A percentile compares a stretch with the other conserved stretches of the same genome.
phyloP scores from a whole-genome alignment of 2,113 vertebrate genomes.

The Pipra filicauda region DNA sequence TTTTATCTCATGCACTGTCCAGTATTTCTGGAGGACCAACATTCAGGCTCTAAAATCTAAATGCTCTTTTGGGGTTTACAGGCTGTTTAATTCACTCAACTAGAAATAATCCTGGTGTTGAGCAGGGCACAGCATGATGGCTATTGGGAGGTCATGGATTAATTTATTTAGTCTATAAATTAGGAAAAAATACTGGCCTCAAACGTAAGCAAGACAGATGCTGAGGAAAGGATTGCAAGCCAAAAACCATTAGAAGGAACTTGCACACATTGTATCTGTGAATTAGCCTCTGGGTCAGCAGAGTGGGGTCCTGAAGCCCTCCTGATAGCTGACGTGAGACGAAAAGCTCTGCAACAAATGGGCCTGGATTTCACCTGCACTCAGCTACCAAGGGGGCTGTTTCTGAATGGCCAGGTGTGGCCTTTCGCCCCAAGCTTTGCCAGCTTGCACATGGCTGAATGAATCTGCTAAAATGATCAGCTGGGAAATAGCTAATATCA shows the following conservation, averaged over 20 bases:
- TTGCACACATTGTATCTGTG: neutral
- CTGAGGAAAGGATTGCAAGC: neutral
- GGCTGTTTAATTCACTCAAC: constrained; percentile 16
- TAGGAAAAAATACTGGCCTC: neutral
- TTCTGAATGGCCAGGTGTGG: constrained; percentile 42
- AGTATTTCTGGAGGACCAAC: neutral
- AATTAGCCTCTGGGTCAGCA: constrained; percentile 2
- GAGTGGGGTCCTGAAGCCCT: neutral
- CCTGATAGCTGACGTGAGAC: neutral
- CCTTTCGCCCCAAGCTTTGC: constrained; percentile 45
- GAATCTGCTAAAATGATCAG: constrained; percentile 45
- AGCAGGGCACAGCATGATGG: neutral
- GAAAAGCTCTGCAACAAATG: neutral
- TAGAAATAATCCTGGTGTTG: constrained; percentile 16
- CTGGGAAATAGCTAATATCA: constrained; percentile 42
- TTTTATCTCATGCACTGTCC: neutral
- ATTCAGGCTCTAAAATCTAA: neutral
- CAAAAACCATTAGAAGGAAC: constrained; percentile 31
- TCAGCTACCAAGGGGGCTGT: constrained; percentile 29
- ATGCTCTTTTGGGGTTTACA: neutral
- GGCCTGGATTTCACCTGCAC: constrained; percentile 9
- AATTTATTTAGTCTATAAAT: constrained; percentile 48
- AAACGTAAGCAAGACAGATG: constrained; percentile 33
- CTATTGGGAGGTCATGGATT: neutral
- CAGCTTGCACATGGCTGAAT: constrained; percentile 37